phyloP scores from a whole-genome alignment of 2,888 invertebrate genomes.

The Embidobia sp. region DNA sequence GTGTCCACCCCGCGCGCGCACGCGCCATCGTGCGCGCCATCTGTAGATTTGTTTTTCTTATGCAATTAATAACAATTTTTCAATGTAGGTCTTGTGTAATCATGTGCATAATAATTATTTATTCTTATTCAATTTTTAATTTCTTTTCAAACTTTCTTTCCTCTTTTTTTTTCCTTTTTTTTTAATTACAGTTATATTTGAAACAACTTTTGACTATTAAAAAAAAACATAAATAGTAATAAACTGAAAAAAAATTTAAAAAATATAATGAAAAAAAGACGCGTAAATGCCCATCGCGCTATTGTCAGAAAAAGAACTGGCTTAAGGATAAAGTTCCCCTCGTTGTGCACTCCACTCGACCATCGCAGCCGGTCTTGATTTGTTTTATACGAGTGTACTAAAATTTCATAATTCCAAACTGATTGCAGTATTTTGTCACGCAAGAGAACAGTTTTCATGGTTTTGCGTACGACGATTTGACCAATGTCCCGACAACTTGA shows the following conservation, averaged over 20 bases:
- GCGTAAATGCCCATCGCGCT: constrained; percentile 1
- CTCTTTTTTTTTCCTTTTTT: too few species aligned
- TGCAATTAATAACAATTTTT: constrained; percentile 48
- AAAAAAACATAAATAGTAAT: constrained; percentile 1
- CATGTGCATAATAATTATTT: constrained; percentile 59
- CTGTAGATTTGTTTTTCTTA: constrained; percentile 56
- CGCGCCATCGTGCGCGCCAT: constrained; percentile 4
- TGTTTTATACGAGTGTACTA: constrained; percentile 50
- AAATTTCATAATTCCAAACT: constrained; percentile 49
- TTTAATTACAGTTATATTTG: constrained; percentile 38
- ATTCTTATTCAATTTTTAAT: constrained; percentile 37
- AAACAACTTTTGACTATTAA: constrained; percentile 19
- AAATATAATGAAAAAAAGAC: too few species aligned
- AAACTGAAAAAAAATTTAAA: constrained; percentile 1
- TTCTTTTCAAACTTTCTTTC: too few species aligned
- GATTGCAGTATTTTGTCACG: constrained; percentile 25
- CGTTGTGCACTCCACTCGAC: constrained; percentile 45
- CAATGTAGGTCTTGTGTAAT: constrained; percentile 54
- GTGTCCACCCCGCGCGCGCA: constrained; percentile 13
- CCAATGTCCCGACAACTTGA: background rate
- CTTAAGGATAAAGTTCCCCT: constrained; percentile 39
- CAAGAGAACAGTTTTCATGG: constrained; percentile 6
- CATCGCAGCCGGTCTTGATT: constrained; percentile 11
- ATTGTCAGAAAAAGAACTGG: constrained; percentile 33
- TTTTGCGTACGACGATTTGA: constrained; percentile 16